A percentile compares a stretch with the other conserved stretches of the same genome.
These are phyloP conservation scores for Capromys pilorides DNA, from an alignment of 2,797 vertebrate genomes.

Conservation along the genomic window DNA sequence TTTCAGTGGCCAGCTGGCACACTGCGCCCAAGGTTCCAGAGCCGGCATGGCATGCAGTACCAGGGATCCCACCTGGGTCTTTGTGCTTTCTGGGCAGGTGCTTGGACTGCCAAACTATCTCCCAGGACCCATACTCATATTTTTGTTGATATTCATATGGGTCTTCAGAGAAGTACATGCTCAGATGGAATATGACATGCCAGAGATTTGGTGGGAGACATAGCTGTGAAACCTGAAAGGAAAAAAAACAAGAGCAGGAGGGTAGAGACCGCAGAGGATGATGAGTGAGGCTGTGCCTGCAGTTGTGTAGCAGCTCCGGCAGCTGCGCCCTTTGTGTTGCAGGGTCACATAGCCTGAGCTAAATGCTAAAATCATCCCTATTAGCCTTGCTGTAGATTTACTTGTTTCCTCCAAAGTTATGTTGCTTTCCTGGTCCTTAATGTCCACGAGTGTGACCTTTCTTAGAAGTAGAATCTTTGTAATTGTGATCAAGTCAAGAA, in stretches of 20 bases:
- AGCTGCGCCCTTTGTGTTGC: not conserved
- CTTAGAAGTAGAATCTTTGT: not conserved
- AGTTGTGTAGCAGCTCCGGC: not conserved
- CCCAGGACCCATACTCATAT: no score
- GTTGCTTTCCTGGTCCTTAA: not conserved
- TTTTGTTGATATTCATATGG: not conserved
- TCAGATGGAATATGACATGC: not conserved
- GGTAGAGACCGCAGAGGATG: not conserved
- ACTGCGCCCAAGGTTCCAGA: no score
- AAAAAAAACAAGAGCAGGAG: not conserved
- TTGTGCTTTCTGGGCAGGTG: no score
- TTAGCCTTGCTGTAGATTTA: not conserved
- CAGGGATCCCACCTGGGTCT: no score
- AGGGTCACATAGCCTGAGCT: not conserved
- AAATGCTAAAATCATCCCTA: not conserved
- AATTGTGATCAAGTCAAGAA: not conserved
- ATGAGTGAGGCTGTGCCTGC: accelerated
- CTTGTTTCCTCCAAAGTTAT: not conserved
- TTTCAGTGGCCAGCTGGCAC: no score
- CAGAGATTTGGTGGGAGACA: not conserved
- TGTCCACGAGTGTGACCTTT: not conserved
- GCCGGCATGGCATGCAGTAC: no score
- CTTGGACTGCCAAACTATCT: no score
- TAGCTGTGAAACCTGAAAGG: not conserved
- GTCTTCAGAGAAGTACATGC: not conserved